Evolutionary conservation across 2,113 vertebrate genomes (phyloP), one percentile per base, ranked within the genome.

Genomic region (Hypocryptadius cinnamomeus): DNA sequence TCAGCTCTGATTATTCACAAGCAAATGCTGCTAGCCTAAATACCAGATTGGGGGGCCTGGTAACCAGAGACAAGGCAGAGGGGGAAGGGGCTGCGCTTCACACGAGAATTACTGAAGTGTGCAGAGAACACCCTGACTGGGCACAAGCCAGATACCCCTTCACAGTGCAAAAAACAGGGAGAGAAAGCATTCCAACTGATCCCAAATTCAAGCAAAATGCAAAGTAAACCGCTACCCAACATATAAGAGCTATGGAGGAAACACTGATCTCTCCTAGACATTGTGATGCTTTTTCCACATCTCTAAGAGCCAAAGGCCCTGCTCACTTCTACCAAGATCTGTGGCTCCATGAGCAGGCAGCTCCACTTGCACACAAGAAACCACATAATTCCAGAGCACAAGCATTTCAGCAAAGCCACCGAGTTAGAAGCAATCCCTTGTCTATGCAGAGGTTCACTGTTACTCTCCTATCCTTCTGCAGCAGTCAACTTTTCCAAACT

Each of bases 1-100:
- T 91, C 82, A 44, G 80, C 87, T 91, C 94, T 59, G 39, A 88
- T 97, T 96, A 96, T 97, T 97, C 97, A 97, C 95, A 96, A 92
- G 93, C 95, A 96, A 97, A 96, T 92, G 87, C 85, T 96, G 96
- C 96, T 93, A 82, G 79, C 35, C 50, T 28, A 92, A 96, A 97
- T 97, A 94, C 95, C 97, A 97, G 96, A 96, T 69, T 94, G 97
- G 94, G 93, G 69, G 94, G 91, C 96, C 95, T 95, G 96, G 96
- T 91, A 97, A 97, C 96, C 77, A 7, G 74, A 89, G 81, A 92
- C 77, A 91, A 85, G 66, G 81, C 21, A 3, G 54, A 53, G 90
- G 72, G 84, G 89, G 66, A 88, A 94, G 86, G 90, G 92, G 59
- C 71, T 0, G 1, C 0, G 9, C 71, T 92, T 93, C 91, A 86